Conservation (phyloP, 92 coral and sea anemone genomes). For the Hydrozoanthus gracilis region DNA sequence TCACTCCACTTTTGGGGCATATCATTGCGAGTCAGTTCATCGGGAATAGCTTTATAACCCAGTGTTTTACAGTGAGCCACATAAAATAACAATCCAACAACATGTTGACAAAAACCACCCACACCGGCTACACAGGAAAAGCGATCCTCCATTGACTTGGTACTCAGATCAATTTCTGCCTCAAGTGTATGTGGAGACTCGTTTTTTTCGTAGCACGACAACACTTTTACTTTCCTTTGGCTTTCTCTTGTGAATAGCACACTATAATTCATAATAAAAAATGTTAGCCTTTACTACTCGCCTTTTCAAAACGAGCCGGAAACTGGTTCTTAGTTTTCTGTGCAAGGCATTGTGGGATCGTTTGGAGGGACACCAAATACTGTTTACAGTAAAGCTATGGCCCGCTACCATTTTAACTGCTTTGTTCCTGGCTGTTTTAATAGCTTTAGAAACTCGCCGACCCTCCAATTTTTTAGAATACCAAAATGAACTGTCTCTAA, state of each 20-base stretch:
- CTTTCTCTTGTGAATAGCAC: conserved; percentile 20
- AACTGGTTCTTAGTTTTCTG: no score
- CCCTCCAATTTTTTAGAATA: no score
- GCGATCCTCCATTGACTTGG: not conserved
- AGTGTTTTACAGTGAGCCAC: conserved; percentile 4
- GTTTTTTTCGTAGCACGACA: conserved; percentile 12
- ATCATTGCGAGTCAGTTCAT: not conserved
- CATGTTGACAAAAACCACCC: conserved; percentile 14
- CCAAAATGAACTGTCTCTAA: no score
- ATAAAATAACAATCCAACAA: conserved; percentile 1
- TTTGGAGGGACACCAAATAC: no score
- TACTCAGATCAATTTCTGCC: not conserved
- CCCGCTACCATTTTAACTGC: no score
- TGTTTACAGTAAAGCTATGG: no score
- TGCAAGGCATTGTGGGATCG: no score
- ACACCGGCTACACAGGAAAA: conserved; percentile 12
- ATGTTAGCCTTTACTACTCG: no score
- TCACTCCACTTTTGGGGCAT: conserved; percentile 47
- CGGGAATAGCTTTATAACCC: not conserved
- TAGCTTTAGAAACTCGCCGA: no score
- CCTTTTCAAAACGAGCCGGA: no score
- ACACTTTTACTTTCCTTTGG: conserved; percentile 6
- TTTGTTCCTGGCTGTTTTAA: no score
- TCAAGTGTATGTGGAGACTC: conserved; percentile 15
- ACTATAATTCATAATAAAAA: not conserved